Conservation (phyloP, 2,113 vertebrate genomes). For the Chionis minor region DNA sequence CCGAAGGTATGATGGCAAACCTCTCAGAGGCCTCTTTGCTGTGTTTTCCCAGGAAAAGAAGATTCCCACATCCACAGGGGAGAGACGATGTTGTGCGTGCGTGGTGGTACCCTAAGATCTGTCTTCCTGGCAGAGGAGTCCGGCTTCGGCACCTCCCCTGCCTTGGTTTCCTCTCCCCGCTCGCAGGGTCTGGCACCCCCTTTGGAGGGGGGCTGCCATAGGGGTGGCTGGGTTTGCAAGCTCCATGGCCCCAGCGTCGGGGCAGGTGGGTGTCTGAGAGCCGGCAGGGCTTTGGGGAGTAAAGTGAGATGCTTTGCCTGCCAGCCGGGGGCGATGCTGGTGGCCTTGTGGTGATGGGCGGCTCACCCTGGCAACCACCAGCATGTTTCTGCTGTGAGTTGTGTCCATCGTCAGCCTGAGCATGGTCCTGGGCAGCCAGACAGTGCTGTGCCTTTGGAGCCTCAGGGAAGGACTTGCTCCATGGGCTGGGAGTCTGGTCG, state of each 20-base stretch:
- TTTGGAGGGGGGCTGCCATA: background rate
- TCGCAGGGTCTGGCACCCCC: background rate
- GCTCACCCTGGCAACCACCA: background rate
- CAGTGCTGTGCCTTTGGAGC: background rate
- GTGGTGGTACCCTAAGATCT: background rate
- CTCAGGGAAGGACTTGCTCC: background rate
- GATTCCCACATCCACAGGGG: fast-evolving
- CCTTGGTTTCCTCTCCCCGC: background rate
- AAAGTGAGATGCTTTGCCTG: background rate
- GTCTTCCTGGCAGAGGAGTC: background rate
- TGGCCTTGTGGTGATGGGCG: background rate
- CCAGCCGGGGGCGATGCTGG: background rate
- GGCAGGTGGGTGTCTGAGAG: background rate
- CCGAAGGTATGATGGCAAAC: background rate
- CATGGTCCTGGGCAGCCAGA: background rate
- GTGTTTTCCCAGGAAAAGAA: conserved; percentile 31
- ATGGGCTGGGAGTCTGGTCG: fast-evolving
- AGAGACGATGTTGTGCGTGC: background rate
- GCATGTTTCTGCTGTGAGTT: background rate
- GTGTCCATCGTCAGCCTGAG: background rate
- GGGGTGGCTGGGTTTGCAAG: background rate
- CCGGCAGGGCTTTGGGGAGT: background rate
- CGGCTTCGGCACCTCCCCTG: background rate
- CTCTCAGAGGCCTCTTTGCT: background rate
- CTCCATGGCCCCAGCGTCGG: fast-evolving